A percentile compares a stretch with the other conserved stretches of the same genome.
phyloP scores from a whole-genome alignment of 1,140 invertebrate genomes.

The Heliconius melpomene region DNA sequence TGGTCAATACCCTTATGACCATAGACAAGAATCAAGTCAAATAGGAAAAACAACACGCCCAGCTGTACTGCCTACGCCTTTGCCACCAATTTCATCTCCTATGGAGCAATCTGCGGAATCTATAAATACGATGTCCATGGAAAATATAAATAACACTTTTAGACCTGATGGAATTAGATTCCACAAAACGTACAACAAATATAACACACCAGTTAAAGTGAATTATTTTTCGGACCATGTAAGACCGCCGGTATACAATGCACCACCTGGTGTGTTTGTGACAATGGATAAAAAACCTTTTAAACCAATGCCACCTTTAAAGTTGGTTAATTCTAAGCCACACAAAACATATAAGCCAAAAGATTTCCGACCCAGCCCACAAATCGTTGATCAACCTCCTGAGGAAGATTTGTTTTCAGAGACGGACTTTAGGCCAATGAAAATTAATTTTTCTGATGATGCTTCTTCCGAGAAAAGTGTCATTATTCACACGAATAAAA shows the following conservation, averaged over 20 bases:
- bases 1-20: constrained; percentile 48
- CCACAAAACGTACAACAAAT: constrained; percentile 56
- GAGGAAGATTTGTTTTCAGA: constrained; percentile 62
- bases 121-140: constrained; percentile 40
- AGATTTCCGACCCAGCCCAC: constrained; percentile 74
- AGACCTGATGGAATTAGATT: constrained; percentile 44
- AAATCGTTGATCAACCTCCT: constrained; percentile 57
- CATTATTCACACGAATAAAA: constrained; percentile 41
- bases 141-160: constrained; percentile 47
- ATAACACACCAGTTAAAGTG: constrained; percentile 51
- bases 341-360: constrained; percentile 50
- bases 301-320: constrained; percentile 74
- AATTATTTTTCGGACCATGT: constrained; percentile 65
- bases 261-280: constrained; percentile 72
- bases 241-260: constrained; percentile 70
- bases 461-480: constrained; percentile 46
- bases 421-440: constrained; percentile 68
- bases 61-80: constrained; percentile 65
- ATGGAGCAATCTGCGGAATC: constrained; percentile 50
- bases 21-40: constrained; percentile 50
- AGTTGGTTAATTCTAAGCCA: constrained; percentile 54
- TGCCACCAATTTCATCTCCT: constrained; percentile 41
- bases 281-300: constrained; percentile 79
- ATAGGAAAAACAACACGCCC: constrained; percentile 58
- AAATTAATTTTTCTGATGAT: constrained; percentile 49